A percentile compares a stretch with the other conserved stretches of the same genome.
phyloP scores from a whole-genome alignment of 1,140 invertebrate genomes.

The Pogonus chalceus region DNA sequence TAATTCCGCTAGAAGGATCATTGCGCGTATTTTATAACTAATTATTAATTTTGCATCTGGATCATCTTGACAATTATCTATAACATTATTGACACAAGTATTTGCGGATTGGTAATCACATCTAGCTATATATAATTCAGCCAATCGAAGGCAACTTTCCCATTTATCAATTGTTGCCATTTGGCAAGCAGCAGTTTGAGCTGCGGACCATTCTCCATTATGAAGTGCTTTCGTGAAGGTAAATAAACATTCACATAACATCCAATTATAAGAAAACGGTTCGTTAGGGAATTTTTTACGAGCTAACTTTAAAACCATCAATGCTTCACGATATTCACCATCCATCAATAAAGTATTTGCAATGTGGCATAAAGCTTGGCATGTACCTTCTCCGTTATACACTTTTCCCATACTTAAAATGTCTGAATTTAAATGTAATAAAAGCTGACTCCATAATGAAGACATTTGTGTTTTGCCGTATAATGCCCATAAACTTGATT shows the following conservation, averaged over 20 bases:
- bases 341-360: conserved; percentile 46
- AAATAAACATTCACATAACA: conserved; percentile 54
- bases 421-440: conserved; percentile 61
- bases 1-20: conserved; percentile 63
- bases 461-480: conserved; percentile 80
- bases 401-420: conserved; percentile 39
- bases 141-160: conserved; percentile 54
- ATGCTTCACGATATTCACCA: conserved; percentile 48
- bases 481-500: conserved; percentile 73
- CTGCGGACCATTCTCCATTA: conserved; percentile 63
- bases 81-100: conserved; percentile 45
- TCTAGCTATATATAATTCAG: conserved; percentile 56
- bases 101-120: conserved; percentile 53
- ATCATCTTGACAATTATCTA: conserved; percentile 40
- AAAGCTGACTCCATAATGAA: conserved; percentile 63
- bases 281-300: conserved; percentile 51
- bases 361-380: conserved; percentile 60
- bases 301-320: conserved; percentile 44
- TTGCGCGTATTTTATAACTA: conserved; percentile 50
- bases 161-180: conserved; percentile 59
- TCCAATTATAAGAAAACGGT: conserved; percentile 53
- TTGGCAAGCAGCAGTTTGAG: conserved; percentile 60
- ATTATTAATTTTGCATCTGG: conserved; percentile 42
- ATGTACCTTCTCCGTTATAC: conserved; percentile 57
- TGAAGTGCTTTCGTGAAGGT: conserved; percentile 48